Evolutionary conservation across 30 jellyfish, hydroid and myxozoan species (phyloP).

Genomic region (Aurelia aurita complex sp. Pacific): DNA sequence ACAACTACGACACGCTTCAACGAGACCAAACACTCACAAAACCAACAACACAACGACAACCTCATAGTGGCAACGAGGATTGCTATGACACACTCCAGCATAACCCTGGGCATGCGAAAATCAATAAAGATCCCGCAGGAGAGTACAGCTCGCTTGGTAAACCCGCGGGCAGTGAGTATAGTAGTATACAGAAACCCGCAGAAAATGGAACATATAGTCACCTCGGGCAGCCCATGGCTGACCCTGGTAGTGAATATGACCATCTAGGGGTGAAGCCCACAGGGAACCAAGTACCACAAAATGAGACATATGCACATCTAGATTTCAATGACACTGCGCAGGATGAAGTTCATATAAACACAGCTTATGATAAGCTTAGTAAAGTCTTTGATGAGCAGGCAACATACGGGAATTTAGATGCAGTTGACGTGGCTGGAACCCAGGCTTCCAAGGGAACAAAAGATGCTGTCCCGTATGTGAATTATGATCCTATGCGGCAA

Average conservation of each 20-base stretch:
- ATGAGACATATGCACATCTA: not conserved
- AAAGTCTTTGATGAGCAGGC: not conserved
- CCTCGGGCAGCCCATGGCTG: not conserved
- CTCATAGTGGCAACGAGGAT: no score
- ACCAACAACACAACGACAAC: not conserved
- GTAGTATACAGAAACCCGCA: constrained; percentile 1
- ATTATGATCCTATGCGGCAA: constrained; percentile 33
- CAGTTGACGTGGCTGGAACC: not conserved
- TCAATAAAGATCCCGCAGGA: not conserved
- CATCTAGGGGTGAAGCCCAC: constrained; percentile 17
- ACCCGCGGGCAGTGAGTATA: not conserved
- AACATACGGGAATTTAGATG: constrained; percentile 8
- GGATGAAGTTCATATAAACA: not conserved
- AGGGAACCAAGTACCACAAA: not conserved
- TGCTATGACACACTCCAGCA: constrained; percentile 3
- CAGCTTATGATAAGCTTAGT: not conserved
- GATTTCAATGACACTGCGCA: not conserved
- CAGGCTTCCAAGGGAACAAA: constrained; percentile 9
- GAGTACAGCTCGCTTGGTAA: not conserved
- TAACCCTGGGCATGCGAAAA: not conserved
- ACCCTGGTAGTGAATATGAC: constrained; percentile 5
- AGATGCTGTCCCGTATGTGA: constrained; percentile 38
- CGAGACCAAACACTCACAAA: not conserved
- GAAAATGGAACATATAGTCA: not conserved
- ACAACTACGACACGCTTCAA: constrained; percentile 40